A percentile compares a stretch with the other conserved stretches of the same genome.
Evolutionary conservation across 2,797 vertebrate genomes (phyloP).

Genomic region (Hypotaenidia okinawae): DNA sequence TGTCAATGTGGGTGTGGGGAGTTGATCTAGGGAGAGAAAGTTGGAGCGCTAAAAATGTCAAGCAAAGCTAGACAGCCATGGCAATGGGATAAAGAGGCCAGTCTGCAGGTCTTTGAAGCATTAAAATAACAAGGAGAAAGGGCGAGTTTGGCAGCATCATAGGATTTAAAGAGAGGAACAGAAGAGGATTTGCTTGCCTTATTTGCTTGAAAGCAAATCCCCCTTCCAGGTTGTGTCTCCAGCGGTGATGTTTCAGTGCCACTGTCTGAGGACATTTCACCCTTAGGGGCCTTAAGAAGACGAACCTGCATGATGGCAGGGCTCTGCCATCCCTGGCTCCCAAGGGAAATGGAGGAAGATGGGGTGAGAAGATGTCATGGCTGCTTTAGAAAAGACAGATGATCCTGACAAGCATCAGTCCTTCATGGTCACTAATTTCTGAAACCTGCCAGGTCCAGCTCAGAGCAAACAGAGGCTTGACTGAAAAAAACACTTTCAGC

Average conservation of each 20-base stretch:
- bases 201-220: conserved; percentile 26
- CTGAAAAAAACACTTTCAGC: not conserved
- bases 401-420: not conserved
- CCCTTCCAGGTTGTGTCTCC: not conserved
- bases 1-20: not conserved
- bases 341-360: not conserved
- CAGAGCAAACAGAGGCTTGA: not conserved
- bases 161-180: conserved; percentile 24
- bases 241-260: not conserved
- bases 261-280: not conserved
- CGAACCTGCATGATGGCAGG: not conserved
- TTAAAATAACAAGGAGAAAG: conserved; percentile 36
- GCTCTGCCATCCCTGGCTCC: not conserved
- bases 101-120: conserved; percentile 50
- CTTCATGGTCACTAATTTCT: not conserved
- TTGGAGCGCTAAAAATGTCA: conserved; percentile 34
- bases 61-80: conserved; percentile 28
- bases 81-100: conserved; percentile 49
- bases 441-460: not conserved
- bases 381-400: not conserved
- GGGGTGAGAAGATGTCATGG: not conserved
- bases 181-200: conserved; percentile 33
- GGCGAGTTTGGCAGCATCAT: not conserved
- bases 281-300: not conserved
- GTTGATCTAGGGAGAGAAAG: conserved; percentile 12